Percentiles rank a stretch among this genome's conserved stretches.
These are phyloP conservation scores for Cenopis cana DNA, from an alignment of 2,888 invertebrate species.

Conservation along the genomic window DNA sequence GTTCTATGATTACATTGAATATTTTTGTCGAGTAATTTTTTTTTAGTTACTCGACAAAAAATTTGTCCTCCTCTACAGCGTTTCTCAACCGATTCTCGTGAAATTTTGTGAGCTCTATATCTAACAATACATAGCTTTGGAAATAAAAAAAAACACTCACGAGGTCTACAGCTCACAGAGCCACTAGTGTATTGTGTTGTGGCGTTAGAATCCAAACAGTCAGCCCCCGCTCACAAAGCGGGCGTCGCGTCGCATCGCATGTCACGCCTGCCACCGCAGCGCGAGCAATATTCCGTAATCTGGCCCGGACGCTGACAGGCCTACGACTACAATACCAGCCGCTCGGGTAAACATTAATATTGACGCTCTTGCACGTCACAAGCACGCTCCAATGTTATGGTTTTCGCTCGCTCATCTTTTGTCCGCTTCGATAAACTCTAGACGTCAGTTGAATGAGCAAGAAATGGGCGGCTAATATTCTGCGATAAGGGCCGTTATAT, in stretches of 20 bases:
- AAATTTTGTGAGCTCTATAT: no score
- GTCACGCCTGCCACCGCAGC: conserved; percentile 51
- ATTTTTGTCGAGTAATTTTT: no score
- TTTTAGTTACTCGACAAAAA: no score
- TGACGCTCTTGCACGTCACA: conserved; percentile 37
- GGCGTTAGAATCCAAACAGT: conserved; percentile 27
- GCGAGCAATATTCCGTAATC: conserved; percentile 47
- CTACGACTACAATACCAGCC: conserved; percentile 39
- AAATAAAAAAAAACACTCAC: not conserved
- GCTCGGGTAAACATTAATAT: conserved; percentile 44
- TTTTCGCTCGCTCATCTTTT: conserved; percentile 37
- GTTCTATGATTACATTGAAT: no score
- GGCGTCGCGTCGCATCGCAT: conserved; percentile 11
- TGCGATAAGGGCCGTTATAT: conserved; percentile 17
- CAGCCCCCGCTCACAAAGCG: conserved; percentile 23
- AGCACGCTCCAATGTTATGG: conserved; percentile 37
- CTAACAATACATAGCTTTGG: no score
- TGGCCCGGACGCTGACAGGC: conserved; percentile 56
- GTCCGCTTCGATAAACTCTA: conserved; percentile 32
- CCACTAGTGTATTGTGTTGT: conserved; percentile 24
- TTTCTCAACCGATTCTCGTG: no score
- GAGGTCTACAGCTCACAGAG: no score
- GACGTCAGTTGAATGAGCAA: conserved; percentile 27
- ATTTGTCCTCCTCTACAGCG: no score
- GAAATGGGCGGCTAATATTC: conserved; percentile 33